Conservation (phyloP, 2,888 invertebrate genomes). For the Cyaniris semiargus region DNA sequence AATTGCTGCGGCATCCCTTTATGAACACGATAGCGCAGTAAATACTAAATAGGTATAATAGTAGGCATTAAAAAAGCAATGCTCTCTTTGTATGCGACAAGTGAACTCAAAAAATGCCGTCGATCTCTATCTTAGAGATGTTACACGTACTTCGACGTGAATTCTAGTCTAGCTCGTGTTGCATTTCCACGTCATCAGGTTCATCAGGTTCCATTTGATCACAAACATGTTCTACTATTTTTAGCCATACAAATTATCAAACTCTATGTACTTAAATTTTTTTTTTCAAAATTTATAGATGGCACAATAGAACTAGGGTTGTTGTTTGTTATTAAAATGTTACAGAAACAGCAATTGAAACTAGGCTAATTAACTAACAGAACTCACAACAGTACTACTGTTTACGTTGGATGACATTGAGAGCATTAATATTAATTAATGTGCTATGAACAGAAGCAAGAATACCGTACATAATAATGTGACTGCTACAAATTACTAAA, state of each 20-base stretch:
- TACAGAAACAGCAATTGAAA: conserved; percentile 4
- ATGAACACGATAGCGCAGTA: neutral
- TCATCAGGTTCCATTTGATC: too few relatives aligned
- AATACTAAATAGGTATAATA: neutral
- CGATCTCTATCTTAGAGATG: neutral
- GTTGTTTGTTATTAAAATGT: neutral
- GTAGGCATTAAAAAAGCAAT: neutral
- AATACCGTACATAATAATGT: neutral
- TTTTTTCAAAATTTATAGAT: neutral
- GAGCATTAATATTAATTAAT: conserved; percentile 14
- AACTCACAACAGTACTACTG: conserved; percentile 5
- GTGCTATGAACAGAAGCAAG: neutral
- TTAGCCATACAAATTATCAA: too few relatives aligned
- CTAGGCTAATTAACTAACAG: conserved; percentile 17
- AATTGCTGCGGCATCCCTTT: neutral
- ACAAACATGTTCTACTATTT: too few relatives aligned
- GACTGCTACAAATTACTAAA: neutral
- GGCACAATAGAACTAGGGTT: neutral
- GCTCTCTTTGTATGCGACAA: too few relatives aligned
- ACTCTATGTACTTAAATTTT: too few relatives aligned
- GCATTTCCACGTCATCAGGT: too few relatives aligned
- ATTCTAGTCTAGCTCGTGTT: too few relatives aligned
- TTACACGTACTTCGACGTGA: too few relatives aligned
- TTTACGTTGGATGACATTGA: conserved; percentile 17
- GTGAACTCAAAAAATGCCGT: neutral